phyloP scores from a whole-genome alignment of 2,113 vertebrate species.

The Peromyscus leucopus region DNA sequence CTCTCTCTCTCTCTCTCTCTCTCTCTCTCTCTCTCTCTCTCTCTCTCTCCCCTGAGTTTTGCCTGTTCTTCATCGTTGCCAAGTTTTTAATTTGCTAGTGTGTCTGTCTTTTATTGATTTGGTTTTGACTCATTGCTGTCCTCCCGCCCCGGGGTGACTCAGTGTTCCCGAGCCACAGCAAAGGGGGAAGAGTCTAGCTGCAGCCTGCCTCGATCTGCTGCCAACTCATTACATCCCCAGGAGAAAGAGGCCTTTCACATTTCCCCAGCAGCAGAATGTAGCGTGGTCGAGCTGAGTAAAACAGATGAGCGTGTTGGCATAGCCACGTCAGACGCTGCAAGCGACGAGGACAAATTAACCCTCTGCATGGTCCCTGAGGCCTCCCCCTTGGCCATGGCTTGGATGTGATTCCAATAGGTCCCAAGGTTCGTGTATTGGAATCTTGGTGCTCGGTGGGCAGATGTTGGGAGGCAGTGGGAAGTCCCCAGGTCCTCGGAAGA shows the following conservation, averaged over 20 bases:
- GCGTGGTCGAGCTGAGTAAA: neutral
- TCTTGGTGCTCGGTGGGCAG: neutral
- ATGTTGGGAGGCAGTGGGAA: neutral
- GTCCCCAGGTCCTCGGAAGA: neutral
- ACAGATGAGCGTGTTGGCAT: neutral
- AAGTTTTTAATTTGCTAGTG: neutral
- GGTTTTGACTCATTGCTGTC: conserved; percentile 46
- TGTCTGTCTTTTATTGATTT: conserved; percentile 11
- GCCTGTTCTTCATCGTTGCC: neutral
- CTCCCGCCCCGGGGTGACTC: conserved; percentile 58
- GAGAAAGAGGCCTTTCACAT: neutral
- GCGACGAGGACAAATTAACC: neutral
- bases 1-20: neutral
- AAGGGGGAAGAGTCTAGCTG: conserved; percentile 34
- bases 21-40: neutral
- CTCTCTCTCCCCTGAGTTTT: neutral
- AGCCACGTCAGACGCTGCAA: accelerated
- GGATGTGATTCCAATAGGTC: neutral
- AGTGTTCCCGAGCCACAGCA: conserved; percentile 23
- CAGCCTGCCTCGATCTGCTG: neutral
- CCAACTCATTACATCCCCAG: neutral
- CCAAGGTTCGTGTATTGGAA: neutral
- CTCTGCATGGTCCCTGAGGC: neutral
- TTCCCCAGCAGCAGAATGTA: neutral
- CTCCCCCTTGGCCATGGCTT: neutral